Percentiles rank a stretch among this genome's conserved stretches.
phyloP scores from a whole-genome alignment of 1,140 invertebrate species.

The Drosophila kanapiae region DNA sequence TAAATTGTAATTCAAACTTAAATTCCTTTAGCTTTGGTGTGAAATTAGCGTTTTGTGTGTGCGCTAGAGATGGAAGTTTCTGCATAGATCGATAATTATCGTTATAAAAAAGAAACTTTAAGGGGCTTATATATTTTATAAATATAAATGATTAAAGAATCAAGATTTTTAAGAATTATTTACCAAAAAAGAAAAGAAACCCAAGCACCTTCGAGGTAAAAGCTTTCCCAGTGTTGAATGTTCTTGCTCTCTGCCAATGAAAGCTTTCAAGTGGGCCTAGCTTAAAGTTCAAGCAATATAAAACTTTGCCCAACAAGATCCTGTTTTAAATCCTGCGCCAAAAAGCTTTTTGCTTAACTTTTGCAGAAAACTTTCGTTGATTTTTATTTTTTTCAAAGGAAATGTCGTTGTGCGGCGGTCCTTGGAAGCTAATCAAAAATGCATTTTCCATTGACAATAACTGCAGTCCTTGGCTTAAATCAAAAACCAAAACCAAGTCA shows the following conservation, averaged over 20 bases:
- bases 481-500: neutral
- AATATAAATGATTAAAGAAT: neutral
- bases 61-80: neutral
- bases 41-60: neutral
- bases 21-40: neutral
- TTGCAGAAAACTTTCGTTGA: neutral
- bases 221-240: neutral
- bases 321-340: neutral
- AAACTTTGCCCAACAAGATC: neutral
- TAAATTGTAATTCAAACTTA: neutral
- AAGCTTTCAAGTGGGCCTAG: no score
- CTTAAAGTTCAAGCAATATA: no score
- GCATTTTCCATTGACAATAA: constrained; percentile 40
- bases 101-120: no score
- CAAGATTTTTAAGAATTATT: neutral
- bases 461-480: constrained; percentile 33
- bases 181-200: neutral
- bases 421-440: constrained; percentile 45
- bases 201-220: neutral
- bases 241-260: neutral
- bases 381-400: neutral
- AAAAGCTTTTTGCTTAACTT: neutral
- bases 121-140: neutral
- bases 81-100: neutral
- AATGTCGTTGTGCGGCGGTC: neutral